Evolutionary conservation across 2,888 invertebrate genomes (phyloP).

Genomic region (Drosophila fulvimacula): DNA sequence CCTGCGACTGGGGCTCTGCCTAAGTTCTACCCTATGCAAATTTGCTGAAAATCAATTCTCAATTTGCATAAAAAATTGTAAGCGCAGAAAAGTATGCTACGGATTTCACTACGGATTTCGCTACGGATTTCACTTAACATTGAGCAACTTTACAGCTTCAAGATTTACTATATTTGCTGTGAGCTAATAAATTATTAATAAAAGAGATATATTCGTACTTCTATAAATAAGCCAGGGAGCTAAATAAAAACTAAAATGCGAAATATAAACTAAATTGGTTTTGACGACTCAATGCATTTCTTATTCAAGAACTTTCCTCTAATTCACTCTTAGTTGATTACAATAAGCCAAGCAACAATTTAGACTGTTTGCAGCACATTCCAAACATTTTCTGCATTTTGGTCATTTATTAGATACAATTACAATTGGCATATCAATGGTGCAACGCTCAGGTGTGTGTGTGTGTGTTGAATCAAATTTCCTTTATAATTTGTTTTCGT

Average conservation of each 20-base stretch:
- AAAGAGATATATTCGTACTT: neutral
- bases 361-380: neutral
- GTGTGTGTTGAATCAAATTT: no score
- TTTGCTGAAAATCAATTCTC: conserved; percentile 58
- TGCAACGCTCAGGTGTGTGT: no score
- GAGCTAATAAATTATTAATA: neutral
- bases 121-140: neutral
- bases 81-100: conserved; percentile 42
- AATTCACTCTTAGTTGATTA: neutral
- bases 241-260: no score
- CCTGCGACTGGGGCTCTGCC: neutral
- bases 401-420: neutral
- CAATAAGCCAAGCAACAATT: neutral
- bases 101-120: conserved; percentile 21
- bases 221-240: no score
- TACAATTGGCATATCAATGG: no score
- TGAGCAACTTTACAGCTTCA: neutral
- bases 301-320: neutral
- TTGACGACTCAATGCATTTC: no score
- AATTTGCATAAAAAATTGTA: conserved; percentile 34
- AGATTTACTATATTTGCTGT: neutral
- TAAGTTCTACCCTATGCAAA: conserved; percentile 1
- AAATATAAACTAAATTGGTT: neutral
- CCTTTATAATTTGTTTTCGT: conserved; percentile 12
- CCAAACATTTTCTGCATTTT: neutral